These are phyloP conservation scores for Alloplasta piceator DNA, from an alignment of 2,888 invertebrate species.

Conservation along the genomic window DNA sequence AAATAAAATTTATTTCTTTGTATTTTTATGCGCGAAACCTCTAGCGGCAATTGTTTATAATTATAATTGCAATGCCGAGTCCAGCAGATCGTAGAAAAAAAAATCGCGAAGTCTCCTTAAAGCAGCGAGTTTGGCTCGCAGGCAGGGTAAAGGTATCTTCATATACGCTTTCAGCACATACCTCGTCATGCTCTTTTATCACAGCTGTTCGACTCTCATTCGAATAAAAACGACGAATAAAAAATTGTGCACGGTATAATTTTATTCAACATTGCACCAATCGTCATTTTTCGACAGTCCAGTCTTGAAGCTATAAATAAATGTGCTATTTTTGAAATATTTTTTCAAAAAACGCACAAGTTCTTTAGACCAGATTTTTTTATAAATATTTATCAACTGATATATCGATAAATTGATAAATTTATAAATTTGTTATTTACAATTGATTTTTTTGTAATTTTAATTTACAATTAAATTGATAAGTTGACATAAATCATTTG, in stretches of 20 bases:
- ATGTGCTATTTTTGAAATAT: no score
- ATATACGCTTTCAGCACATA: slow-evolving; percentile 81
- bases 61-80: slow-evolving; percentile 63
- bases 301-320: no score
- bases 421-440: no score
- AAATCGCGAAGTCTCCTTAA: slow-evolving; percentile 19
- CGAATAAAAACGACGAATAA: slow-evolving; percentile 30
- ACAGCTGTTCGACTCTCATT: slow-evolving; percentile 67
- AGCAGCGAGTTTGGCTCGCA: slow-evolving; percentile 33
- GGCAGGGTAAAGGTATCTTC: slow-evolving; percentile 67
- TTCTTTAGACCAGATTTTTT: no score
- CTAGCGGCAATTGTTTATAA: slow-evolving; percentile 53
- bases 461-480: no score
- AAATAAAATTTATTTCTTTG: not conserved
- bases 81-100: slow-evolving; percentile 46
- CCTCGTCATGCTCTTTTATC: slow-evolving; percentile 80
- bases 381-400: not conserved
- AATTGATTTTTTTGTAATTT: no score
- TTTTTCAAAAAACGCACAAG: no score
- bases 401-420: no score
- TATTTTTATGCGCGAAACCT: not conserved
- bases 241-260: slow-evolving; percentile 22
- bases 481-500: no score
- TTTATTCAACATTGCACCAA: not conserved
- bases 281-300: no score